phyloP scores from a whole-genome alignment of 1,140 invertebrate genomes.

The Thaumatotibia leucotreta region DNA sequence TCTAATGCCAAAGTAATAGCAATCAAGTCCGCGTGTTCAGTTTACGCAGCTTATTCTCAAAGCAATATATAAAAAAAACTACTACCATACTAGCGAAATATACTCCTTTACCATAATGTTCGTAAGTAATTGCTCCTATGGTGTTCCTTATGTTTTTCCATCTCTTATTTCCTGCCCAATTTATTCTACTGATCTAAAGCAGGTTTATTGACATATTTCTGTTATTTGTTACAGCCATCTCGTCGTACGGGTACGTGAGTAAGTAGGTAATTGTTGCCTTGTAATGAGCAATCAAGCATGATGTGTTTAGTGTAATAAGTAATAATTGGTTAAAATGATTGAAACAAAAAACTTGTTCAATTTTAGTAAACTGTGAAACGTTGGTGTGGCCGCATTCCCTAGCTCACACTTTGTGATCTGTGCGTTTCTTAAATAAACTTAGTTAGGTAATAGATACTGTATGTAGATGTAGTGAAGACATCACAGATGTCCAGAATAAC shows the following conservation, averaged over 20 bases:
- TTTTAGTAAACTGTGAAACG: neutral
- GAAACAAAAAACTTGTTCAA: neutral
- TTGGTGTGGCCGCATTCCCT: neutral
- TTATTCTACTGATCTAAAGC: too few relatives aligned
- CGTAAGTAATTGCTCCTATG: too few relatives aligned
- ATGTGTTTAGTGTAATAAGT: neutral
- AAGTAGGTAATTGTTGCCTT: constrained; percentile 49
- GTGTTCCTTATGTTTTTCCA: too few relatives aligned
- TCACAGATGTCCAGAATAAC: neutral
- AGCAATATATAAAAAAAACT: too few relatives aligned
- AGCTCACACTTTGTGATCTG: neutral
- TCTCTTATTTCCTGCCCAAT: too few relatives aligned
- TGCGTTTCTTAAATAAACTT: neutral
- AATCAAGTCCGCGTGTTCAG: too few relatives aligned
- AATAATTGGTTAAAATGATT: neutral
- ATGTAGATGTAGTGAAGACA: neutral
- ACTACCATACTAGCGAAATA: too few relatives aligned
- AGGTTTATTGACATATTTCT: neutral
- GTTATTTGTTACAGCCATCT: constrained; percentile 81
- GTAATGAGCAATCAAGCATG: neutral
- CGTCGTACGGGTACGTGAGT: constrained; percentile 86
- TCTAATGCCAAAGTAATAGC: too few relatives aligned
- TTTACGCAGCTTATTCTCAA: too few relatives aligned
- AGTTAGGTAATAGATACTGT: neutral
- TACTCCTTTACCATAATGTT: too few relatives aligned